Evolutionary conservation across 2,888 invertebrate genomes (phyloP), one percentile per base, ranked within the genome.

Genomic region (Pogonocherus hispidulus): DNA sequence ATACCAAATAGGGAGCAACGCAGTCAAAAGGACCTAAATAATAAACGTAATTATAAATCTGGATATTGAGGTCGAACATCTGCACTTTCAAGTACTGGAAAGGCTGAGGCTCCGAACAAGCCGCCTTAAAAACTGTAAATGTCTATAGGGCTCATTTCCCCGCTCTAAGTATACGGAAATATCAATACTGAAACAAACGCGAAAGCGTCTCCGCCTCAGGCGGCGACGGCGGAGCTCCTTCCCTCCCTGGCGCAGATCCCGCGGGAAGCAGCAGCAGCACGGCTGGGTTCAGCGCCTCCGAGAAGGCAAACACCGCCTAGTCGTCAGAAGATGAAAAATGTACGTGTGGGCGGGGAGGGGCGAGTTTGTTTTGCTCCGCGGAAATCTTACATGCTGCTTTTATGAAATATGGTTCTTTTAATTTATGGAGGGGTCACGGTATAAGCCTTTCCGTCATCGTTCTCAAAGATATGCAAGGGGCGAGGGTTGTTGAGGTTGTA

Each of bases 251-350:
- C 71, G 72, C 59, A 60, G 70, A 64, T 62, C 69, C 72, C 67
- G 66, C 64, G 71, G 69, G 73, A 75, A 74, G 72, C 71, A 71
- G 23, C 23, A 20, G 37, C 72, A 73, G 73, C 78, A 76, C 76
- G 78, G 55, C 71, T 70, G 74, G 80, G 76, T 78, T 78, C 76
- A 74, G 20, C 57, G 55, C 55, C n/a, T 23, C 44, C 23, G 20
- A 19, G 41, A 57, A 46, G 16, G 57, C 14, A 57, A 57, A 57
- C 57, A 57, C 57, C 20, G 35, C 14, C 32, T 16, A 49, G 19
- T 51, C 51, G 75, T 66, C 64, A 72, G 66, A 67, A 71, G 75
- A 75, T 27, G 27, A 16, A 44, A 56, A 22, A 56, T 41, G 22
- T 41, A 56, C 22, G 8, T 41, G 14, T 22, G n/a, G 18, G n/a